Evolutionary conservation across 2,888 invertebrate genomes (phyloP).

Genomic region (Eupithecia subfuscata): DNA sequence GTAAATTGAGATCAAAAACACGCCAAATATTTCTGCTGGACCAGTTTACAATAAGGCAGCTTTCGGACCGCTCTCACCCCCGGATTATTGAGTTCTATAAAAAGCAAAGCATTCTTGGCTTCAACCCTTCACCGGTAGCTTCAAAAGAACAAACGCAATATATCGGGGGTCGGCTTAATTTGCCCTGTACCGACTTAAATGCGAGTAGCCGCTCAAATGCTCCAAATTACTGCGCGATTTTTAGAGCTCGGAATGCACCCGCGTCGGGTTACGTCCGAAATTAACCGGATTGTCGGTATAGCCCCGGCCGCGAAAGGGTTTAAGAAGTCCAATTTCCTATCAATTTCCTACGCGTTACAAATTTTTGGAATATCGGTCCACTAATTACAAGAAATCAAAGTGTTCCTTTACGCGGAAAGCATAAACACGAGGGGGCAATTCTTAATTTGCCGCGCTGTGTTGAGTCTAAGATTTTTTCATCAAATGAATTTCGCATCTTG

Average conservation of each 20-base stretch:
- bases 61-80: constrained; percentile 46
- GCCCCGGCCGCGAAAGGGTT: constrained; percentile 55
- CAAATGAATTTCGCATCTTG: constrained; percentile 80
- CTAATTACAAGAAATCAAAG: constrained; percentile 50
- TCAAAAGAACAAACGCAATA: constrained; percentile 85
- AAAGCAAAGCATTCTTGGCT: constrained; percentile 84
- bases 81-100: constrained; percentile 77
- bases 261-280: constrained; percentile 77
- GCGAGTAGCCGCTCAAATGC: constrained; percentile 77
- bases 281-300: constrained; percentile 65
- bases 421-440: constrained; percentile 60
- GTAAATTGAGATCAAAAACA: constrained; percentile 17
- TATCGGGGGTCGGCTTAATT: constrained; percentile 82
- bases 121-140: constrained; percentile 82
- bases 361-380: constrained; percentile 48
- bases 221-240: constrained; percentile 82
- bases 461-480: constrained; percentile 76
- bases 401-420: constrained; percentile 47
- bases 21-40: constrained; percentile 25
- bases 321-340: constrained; percentile 57
- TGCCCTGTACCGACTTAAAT: constrained; percentile 79
- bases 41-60: constrained; percentile 30
- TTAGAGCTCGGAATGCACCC: constrained; percentile 81
- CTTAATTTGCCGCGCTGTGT: constrained; percentile 67
- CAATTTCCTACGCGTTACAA: constrained; percentile 42